Evolutionary conservation across 2,797 vertebrate genomes (phyloP), one percentile per base, ranked within the genome.

Genomic region (Nasua narica): DNA sequence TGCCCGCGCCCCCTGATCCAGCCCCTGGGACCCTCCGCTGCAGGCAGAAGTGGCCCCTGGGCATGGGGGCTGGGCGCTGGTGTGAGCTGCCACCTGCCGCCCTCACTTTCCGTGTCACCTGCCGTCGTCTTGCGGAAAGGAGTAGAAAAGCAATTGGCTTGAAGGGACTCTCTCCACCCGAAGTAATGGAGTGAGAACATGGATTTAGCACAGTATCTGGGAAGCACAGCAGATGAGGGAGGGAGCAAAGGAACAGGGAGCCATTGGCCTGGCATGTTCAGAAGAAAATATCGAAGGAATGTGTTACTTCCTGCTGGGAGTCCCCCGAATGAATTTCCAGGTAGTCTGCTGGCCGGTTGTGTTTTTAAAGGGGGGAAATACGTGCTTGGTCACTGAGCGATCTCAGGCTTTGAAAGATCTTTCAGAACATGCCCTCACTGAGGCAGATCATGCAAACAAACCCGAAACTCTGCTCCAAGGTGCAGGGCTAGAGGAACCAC

Each of bases 261-360:
- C 13, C 0, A 0, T 50, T 25, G n/a, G 29, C 16, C 19, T 5
- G 52, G 29, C 48, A 25, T 1, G 48, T 50, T 15, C 0, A 3
- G 48, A 83, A 67, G 60, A 25, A 32, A 67, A 25, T 18, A 29
- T 13, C 5, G 15, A 43, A 40, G 78, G 43, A 25, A 58, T 21
- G 9, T 52, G n/a, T 32, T 72, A 23, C 18, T 37, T 65, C 65
- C 65, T 32, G 40, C 29, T 35, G 58, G 5, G 29, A 32, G 7
- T 32, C 77, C 72, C 60, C 76, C 14, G 54, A 29, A 15, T n/a
- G 43, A 56, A 32, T 85, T 70, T 81, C 19, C 12, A 43, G 50
- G 58, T 27, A n/a, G 16, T 3, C 25, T 29, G 65, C 5, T 10
- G 58, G 27, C 3, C 2, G 27, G 46, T 4, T 46, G 4, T 19